A percentile compares a stretch with the other conserved stretches of the same genome.
Evolutionary conservation across 2,113 vertebrate species (phyloP).

Genomic region (Todiramphus saurophagus): DNA sequence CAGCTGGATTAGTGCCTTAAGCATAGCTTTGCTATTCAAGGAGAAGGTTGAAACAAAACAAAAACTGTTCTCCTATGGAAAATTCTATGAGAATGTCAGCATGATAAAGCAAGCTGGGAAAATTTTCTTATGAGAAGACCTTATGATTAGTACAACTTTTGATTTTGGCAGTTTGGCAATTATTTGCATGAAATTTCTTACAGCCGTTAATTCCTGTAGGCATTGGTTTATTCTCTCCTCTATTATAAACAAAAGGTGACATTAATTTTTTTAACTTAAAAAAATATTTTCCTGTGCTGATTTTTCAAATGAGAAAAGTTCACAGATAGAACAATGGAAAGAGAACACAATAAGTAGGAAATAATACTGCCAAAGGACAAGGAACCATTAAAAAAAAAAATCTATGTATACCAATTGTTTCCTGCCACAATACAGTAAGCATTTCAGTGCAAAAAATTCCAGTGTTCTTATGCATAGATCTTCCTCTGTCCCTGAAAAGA

Average conservation of each 20-base stretch:
- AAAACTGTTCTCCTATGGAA: conserved; percentile 36
- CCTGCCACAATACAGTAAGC: not conserved
- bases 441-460: not conserved
- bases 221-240: not conserved
- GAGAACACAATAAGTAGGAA: not conserved
- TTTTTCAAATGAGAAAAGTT: not conserved
- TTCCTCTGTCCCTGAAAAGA: not conserved
- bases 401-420: not conserved
- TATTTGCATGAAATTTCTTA: conserved; percentile 44
- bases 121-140: conserved; percentile 47
- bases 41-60: conserved; percentile 21
- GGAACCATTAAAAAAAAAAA: not conserved
- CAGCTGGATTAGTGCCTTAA: conserved; percentile 42
- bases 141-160: conserved; percentile 24
- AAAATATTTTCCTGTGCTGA: not conserved
- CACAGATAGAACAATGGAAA: not conserved
- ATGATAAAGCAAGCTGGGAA: conserved; percentile 48
- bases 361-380: not conserved
- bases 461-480: not conserved
- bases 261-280: not conserved
- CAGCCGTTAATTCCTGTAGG: not conserved
- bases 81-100: conserved; percentile 48
- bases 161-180: not conserved
- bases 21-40: conserved; percentile 55
- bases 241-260: not conserved